Percentiles rank a stretch among this genome's conserved stretches.
Conservation (phyloP, 2,113 vertebrate species). For the Trogon surrucura region DNA sequence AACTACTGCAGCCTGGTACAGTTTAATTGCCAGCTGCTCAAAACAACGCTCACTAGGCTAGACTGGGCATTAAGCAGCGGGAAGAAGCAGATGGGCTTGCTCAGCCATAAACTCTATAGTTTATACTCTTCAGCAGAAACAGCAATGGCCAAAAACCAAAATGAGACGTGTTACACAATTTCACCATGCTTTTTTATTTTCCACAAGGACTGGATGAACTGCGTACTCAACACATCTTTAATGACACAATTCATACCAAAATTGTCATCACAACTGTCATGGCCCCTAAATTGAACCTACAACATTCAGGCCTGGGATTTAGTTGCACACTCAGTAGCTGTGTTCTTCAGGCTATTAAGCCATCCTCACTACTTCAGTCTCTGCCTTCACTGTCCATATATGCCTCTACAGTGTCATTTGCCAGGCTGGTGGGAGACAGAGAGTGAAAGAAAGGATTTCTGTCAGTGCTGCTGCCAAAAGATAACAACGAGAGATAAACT, state of each 20-base stretch:
- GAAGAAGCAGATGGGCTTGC: neutral
- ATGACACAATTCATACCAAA: neutral
- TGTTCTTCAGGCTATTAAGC: neutral
- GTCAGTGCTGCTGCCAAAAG: neutral
- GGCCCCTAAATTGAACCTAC: neutral
- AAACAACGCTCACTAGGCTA: neutral
- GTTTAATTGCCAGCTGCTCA: neutral
- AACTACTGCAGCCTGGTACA: neutral
- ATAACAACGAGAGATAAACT: neutral
- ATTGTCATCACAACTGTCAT: neutral
- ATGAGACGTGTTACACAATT: neutral
- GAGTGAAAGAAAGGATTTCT: neutral
- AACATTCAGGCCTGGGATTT: neutral
- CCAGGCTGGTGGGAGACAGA: neutral
- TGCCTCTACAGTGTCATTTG: neutral
- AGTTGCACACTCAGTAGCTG: neutral
- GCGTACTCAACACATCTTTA: neutral
- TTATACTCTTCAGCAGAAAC: neutral
- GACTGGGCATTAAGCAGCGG: neutral
- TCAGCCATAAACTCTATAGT: neutral
- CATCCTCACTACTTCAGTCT: neutral
- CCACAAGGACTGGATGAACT: neutral
- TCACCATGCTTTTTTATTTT: neutral
- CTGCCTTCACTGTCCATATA: neutral
- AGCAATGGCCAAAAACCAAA: neutral